Evolutionary conservation across 2,113 vertebrate genomes (phyloP), one percentile per base, ranked within the genome.

Genomic region (Shinisaurus crocodilurus): DNA sequence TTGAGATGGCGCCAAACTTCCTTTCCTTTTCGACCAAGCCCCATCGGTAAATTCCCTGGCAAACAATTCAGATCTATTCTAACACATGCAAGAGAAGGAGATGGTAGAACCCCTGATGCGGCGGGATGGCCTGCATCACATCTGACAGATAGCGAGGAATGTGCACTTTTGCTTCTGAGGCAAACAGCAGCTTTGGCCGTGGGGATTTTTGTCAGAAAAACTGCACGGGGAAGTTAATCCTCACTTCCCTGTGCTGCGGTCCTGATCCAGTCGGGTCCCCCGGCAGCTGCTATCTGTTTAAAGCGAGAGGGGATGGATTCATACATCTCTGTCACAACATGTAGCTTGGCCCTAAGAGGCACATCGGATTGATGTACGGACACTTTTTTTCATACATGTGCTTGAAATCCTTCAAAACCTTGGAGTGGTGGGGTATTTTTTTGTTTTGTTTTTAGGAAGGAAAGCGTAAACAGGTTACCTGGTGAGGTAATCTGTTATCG

Each of bases 401-500:
- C 27, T 77, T 82, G 45, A 1, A 76, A 77, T 23, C 37, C 8
- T 27, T 87, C 37, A 18, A 23, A 43, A 63, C 63, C n/a, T 34
- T 15, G 45, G 40, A 13, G 4, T 1, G 27, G 43, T 18, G 1
- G 75, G 76, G 76, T 32, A 4, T 29, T 37, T 15, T 1, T 27
- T 25, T 37, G 29, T 32, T 5, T 45, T 77, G 40, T 15, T 84
- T 84, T 75, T 34, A 50, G 0, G n/a, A 40, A 32, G n/a, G n/a
- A 76, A 5, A 25, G 29, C 1, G 0, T 3, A 79, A 80, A 75
- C 43, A 43, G 88, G 91, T 82, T 97, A 99, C 99, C 95, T 97
- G 90, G 98, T 99, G 85, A 97, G 93, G 94, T 98, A 99, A 97
- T 98, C 91, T 23, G 97, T 1, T 90, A 99, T 97, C 0, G n/a